Evolutionary conservation across 2,113 vertebrate species (phyloP), one percentile per base, ranked within the genome.

Genomic region (Isurus oxyrinchus): DNA sequence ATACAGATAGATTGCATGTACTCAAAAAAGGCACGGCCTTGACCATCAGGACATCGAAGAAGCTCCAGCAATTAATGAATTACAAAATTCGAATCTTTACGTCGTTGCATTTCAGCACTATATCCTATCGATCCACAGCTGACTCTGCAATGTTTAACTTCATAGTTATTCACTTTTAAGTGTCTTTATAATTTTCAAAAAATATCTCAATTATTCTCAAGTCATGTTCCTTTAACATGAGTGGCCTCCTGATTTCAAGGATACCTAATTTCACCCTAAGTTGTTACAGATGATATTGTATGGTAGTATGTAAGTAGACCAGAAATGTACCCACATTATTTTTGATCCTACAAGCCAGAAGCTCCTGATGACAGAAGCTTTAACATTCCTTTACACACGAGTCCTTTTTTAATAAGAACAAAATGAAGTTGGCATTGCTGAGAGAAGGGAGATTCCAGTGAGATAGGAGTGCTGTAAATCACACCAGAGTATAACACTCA

Each of bases 401-500:
- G 23, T 59, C 27, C 23, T 57, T 14, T 53, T 95, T 95, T 53
- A 63, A 35, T 49, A 94, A 31, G 61, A 94, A 59, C 1, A 61
- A 93, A 93, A n/a, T 35, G 31, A 27, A 95, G 2, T 25, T 95
- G 23, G 31, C n/a, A 40, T 95, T 95, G 94, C 8, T 95, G 44
- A 44, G 66, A 63, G 69, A 96, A 96, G 57, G 40, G 95, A 14
- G 55, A 72, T n/a, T 63, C 61, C 69, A 49, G 67, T 44, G 61
- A 96, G 79, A 87, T 59, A 55, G 81, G 61, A 49, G 94, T 72
- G 57, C 40, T 61, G n/a, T 94, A 96, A 94, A 84, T 93, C 84
- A 81, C 4, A 57, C 44, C 59, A 55, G 76, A 66, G 55, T 76
- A 59, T 93, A 93, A 87, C 87, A 66, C 11, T 93, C 59, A 40